Evolutionary conservation across 1,140 invertebrate species (phyloP).

Genomic region (Nasonia vitripennis): DNA sequence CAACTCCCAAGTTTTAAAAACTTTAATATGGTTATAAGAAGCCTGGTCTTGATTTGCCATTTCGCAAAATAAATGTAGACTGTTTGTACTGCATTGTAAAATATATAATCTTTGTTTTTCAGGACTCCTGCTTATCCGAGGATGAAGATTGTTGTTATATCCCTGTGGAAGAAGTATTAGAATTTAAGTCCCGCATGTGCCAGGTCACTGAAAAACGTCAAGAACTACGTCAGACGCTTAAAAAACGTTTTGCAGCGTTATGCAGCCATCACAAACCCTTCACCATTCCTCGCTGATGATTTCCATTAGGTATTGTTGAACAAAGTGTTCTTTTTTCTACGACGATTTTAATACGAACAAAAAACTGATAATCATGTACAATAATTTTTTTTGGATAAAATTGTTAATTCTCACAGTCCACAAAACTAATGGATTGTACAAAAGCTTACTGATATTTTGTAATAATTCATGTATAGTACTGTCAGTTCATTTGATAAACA

Average conservation of each 20-base stretch:
- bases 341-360: conserved; percentile 64
- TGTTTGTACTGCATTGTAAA: background rate
- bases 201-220: conserved; percentile 87
- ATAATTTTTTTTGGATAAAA: conserved; percentile 40
- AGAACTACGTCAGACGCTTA: conserved; percentile 86
- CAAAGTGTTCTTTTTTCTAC: conserved; percentile 58
- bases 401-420: conserved; percentile 46
- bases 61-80: no score
- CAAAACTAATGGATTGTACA: conserved; percentile 39
- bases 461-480: conserved; percentile 21
- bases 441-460: conserved; percentile 35
- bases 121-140: conserved; percentile 82
- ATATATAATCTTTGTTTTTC: conserved; percentile 41
- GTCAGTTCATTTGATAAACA: conserved; percentile 24
- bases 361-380: conserved; percentile 52
- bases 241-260: conserved; percentile 87
- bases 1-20: background rate
- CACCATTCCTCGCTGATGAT: conserved; percentile 66
- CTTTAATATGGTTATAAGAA: no score
- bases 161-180: conserved; percentile 89
- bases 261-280: conserved; percentile 75
- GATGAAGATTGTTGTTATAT: conserved; percentile 87
- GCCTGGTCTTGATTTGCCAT: no score
- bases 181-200: conserved; percentile 84
- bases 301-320: conserved; percentile 65